Evolutionary conservation across 2,797 vertebrate genomes (phyloP), one percentile per base, ranked within the genome.

Genomic region (Parotocinclus haroldoi): DNA sequence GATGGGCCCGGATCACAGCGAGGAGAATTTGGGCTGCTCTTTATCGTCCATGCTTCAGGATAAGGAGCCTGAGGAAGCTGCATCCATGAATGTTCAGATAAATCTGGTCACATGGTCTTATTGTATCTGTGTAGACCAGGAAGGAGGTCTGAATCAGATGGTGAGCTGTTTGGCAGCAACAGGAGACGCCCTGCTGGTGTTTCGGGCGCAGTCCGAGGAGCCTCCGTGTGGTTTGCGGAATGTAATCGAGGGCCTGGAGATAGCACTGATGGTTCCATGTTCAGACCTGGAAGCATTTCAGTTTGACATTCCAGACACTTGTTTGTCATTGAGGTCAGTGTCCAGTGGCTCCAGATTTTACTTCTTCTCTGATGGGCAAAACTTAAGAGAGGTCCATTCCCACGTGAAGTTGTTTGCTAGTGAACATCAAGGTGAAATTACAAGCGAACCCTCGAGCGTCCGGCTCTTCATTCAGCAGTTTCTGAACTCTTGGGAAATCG

Each of bases 1-100:
- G 85, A 98, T 99, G 95, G 92, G 93, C 44, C 89, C 93, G 59
- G 91, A 92, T 0, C 87, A 92, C 79, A 86, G 89, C 58, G 72
- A 88, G 64, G 74, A 82, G 50, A 81, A 83, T 48, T 81, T 86
- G 0, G 84, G 89, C 66, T 87, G 87, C 81, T 84, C 81, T 17
- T 69, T 81, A 58, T 73, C 89, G 1, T 86, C 85, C 0, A 82
- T 63, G 64, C 16, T 58, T 60, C 69, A 71, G 0, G 76, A 81
- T 48, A 52, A 58, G 17, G 45, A 57, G n/a, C 5, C 54, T 1
- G 52, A 65, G 59, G 80, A 14, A 49, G 7, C 11, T 65, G 76
- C 82, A 56, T 63, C 73, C 14, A 79, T 88, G 46, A 79, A 77
- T 36, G 66, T 89, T 67, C 80, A 79, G 46, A 80, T 96, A 68